Conservation (phyloP, 2,797 vertebrate species). For the Hypotaenidia philippensis region DNA sequence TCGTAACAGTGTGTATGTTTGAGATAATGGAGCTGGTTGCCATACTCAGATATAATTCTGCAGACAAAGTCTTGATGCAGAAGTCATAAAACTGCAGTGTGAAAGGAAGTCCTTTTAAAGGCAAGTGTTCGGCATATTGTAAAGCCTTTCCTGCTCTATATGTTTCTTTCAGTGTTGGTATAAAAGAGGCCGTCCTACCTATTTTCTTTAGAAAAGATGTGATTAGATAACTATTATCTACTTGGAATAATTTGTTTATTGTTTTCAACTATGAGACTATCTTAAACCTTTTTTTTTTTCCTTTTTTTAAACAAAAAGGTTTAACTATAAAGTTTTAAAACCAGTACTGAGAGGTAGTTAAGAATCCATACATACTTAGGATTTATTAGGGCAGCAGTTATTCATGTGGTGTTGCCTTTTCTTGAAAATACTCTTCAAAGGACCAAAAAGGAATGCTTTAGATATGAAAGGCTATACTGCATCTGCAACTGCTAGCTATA, state of each 20-base stretch:
- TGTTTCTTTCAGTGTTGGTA: constrained; percentile 68
- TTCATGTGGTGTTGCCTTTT: constrained; percentile 16
- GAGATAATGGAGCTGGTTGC: constrained; percentile 37
- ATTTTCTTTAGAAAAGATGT: constrained; percentile 56
- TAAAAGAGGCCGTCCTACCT: constrained; percentile 51
- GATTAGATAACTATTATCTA: constrained; percentile 26
- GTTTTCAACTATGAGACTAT: constrained; percentile 47
- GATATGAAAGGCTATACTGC: background rate
- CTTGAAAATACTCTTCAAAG: constrained; percentile 26
- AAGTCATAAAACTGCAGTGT: constrained; percentile 33
- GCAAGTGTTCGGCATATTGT: constrained; percentile 12
- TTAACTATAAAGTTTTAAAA: constrained; percentile 43
- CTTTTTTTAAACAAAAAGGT: background rate
- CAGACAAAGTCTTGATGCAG: constrained; percentile 57
- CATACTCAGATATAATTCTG: constrained; percentile 41
- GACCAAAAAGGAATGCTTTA: constrained; percentile 34
- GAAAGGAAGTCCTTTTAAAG: constrained; percentile 43
- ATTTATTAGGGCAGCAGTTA: constrained; percentile 22
- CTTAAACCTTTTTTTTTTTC: background rate
- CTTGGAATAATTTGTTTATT: constrained; percentile 54
- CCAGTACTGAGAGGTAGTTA: constrained; percentile 11
- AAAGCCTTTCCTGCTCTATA: constrained; percentile 23
- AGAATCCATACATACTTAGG: constrained; percentile 3
- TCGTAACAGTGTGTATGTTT: background rate
- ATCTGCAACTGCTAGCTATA: background rate